Evolutionary conservation across 1,140 invertebrate genomes (phyloP), one percentile per base, ranked within the genome.

Genomic region (Delia radicum): DNA sequence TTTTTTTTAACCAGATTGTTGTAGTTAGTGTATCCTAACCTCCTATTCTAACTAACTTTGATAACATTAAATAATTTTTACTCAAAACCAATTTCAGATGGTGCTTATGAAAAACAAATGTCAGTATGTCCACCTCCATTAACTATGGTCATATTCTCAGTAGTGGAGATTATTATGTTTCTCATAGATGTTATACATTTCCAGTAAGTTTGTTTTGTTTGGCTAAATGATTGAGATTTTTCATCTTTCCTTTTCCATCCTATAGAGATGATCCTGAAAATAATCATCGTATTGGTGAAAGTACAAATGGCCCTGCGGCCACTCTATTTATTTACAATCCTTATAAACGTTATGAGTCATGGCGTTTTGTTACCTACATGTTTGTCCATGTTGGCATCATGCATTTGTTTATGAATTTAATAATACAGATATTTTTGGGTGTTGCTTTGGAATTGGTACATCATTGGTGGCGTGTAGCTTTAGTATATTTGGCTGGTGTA

Each of bases 391-490:
- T 96, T 75, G 96, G 96, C 93, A 94, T 82, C 12, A 83, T 82
- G 83, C 97, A 99, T 85, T 88, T 99, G n/a, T 87, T 95, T 72
- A 94, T 96, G 74, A 99, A 99, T 84, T 87, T 98, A 15, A 85
- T 96, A 18, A 95, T 98, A 62, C 97, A 99, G 88, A 89, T 99
- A 67, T 89, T 98, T 82, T 88, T 99, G 63, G 97, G 97, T 2
- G 91, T 98, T 24, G 95, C 96, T 0, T 85, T 99, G 71, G 97
- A 99, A 87, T 94, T 99, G 92, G 96, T 98, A 10, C 97, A 99
- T 85, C 92, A 93, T 79, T 96, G 94, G 92, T 97, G 95, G 95
- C 88, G 96, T 67, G 93, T 98, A 3, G 87, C 94, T 0, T 84
- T 94, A 2, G 92, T 96, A 37, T 95, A 95, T 81, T 81, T 94